Evolutionary conservation across 2,113 vertebrate genomes (phyloP).

Genomic region (Saccopteryx bilineata): DNA sequence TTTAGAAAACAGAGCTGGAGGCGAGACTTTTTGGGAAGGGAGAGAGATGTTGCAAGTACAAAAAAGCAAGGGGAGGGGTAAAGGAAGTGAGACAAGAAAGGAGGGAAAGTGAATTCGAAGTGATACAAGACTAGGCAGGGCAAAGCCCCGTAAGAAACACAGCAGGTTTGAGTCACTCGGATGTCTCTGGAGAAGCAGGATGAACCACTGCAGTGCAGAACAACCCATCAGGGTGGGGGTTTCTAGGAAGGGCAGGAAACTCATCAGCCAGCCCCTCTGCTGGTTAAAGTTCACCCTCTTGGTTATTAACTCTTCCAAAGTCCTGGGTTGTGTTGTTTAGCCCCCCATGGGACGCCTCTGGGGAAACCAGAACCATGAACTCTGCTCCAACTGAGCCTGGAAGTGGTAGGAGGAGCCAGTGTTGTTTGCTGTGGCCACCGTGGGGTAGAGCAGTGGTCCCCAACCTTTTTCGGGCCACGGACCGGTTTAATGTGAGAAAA

Average conservation of each 20-base stretch:
- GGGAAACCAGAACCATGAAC: not conserved
- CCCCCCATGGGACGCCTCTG: not conserved
- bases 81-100: not conserved
- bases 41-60: not conserved
- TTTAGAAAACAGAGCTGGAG: not conserved
- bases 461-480: too few relatives aligned
- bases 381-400: not conserved
- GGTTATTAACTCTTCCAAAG: not conserved
- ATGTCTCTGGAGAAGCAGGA: not conserved
- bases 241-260: not conserved
- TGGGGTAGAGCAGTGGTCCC: too few relatives aligned
- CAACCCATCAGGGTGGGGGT: too few relatives aligned
- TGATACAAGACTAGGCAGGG: fast-evolving
- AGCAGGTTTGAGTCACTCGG: not conserved
- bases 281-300: not conserved
- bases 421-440: fast-evolving
- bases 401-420: not conserved
- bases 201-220: not conserved
- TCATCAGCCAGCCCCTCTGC: not conserved
- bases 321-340: not conserved
- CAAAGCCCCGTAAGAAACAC: not conserved
- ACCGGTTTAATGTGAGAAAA: too few relatives aligned
- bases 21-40: not conserved
- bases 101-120: not conserved
- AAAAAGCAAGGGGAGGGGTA: not conserved